Evolutionary conservation across 2,797 vertebrate genomes (phyloP).

Genomic region (Nannoperca obscura): DNA sequence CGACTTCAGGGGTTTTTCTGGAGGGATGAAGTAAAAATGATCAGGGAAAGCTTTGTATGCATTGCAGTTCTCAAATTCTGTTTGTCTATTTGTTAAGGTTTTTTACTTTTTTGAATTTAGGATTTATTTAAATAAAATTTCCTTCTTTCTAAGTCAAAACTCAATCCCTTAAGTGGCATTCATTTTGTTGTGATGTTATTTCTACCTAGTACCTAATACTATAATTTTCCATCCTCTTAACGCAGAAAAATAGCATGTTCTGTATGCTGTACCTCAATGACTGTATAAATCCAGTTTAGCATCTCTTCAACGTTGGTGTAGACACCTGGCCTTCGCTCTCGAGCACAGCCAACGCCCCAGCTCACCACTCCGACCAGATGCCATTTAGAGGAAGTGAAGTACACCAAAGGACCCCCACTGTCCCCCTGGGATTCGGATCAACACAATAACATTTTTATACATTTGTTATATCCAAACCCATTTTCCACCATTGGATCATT

Average conservation of each 20-base stretch:
- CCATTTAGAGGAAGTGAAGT: conserved; percentile 69
- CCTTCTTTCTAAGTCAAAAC: no score
- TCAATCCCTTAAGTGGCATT: not conserved
- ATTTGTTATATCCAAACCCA: not conserved
- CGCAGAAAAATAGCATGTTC: not conserved
- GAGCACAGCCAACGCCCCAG: conserved; percentile 93
- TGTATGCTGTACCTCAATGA: conserved; percentile 84
- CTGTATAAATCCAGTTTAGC: conserved; percentile 89
- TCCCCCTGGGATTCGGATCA: conserved; percentile 86
- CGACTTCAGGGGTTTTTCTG: conserved; percentile 74
- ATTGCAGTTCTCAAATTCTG: not conserved
- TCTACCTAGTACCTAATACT: not conserved
- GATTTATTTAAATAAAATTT: no score
- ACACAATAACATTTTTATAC: not conserved
- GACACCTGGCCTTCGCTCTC: conserved; percentile 85
- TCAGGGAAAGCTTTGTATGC: not conserved
- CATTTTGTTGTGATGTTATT: not conserved
- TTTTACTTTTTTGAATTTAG: no score
- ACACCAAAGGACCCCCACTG: conserved; percentile 93
- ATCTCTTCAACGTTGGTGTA: conserved; percentile 88
- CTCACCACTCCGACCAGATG: conserved; percentile 91
- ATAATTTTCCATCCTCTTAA: not conserved
- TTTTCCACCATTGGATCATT: not conserved
- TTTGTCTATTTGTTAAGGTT: not conserved
- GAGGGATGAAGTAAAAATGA: conserved; percentile 1